Base-by-base conservation (phyloP, 2,888 invertebrate genomes). In the Horisme vitalbata region DNA sequence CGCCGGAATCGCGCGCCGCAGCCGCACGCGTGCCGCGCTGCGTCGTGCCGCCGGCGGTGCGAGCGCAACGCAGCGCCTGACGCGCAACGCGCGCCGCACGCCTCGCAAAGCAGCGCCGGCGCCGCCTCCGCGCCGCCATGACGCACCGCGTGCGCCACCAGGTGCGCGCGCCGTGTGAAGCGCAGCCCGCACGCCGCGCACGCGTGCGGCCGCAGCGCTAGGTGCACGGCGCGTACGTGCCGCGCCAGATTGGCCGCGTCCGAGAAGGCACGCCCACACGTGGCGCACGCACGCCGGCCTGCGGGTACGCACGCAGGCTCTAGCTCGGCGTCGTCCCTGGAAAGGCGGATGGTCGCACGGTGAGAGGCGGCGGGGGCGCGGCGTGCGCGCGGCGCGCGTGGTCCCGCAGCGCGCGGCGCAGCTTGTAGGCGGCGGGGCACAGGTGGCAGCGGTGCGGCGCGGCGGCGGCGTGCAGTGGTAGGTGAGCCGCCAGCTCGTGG, bases 381-480 rank as follows among this genome's bases (percentile, higher is more conserved):
- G 92, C 92, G 61, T 91, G 91, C 2, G 75, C 65, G 61, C 31
- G 44, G 13, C 48, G 48, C 35, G 20, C 23, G 34, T 45, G 45
- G 30, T 45, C 45, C 1, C 39, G 28, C n/a, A 45, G 39, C 39
- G 45, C 39, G 34, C 72, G 54, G 0, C 66, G 85, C 28, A 91
- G 90, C 9, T 92, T 81, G 71, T 93, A 93, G 24, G 90, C 84
- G 51, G 91, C 90, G 41, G 84, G 83, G 69, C 93, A 93, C 1
- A 55, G 10, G 0, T 68, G 67, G 71, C 93, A 93, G 7, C 81
- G 73, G 73, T 90, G 91, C 4, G 93, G 92, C 59, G 90, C 91
- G 2, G 75, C 65, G 61, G 91, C 83, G 4, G 84, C 79, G 72
- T 93, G 93, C 26, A 91, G 78, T 3, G 91, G 66, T n/a, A 27